Percentiles rank a stretch among this genome's conserved stretches.
Evolutionary conservation across 2,113 vertebrate species (phyloP).

Genomic region (Colaptes auratus): DNA sequence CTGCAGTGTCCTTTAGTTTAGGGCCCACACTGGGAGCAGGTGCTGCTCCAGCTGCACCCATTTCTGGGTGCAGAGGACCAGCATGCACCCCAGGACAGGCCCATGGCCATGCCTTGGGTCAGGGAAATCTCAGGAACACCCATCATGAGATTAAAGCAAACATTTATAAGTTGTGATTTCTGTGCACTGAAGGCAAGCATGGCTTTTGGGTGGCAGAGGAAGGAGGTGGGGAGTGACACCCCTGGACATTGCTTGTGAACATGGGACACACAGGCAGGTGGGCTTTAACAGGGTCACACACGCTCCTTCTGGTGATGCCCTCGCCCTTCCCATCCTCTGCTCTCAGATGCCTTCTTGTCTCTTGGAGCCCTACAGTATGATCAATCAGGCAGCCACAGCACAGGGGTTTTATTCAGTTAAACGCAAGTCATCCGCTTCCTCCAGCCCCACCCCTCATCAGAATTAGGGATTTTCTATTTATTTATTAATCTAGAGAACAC

Average conservation of each 20-base stretch:
- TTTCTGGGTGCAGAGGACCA: not conserved
- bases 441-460: not conserved
- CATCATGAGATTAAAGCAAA: not conserved
- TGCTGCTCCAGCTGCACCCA: not conserved
- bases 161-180: no score
- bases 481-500: constrained; percentile 66
- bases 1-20: not conserved
- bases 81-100: rapidly evolving
- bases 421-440: not conserved
- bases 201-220: not conserved
- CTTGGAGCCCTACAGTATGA: not conserved
- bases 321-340: not conserved
- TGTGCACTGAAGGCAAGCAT: not conserved
- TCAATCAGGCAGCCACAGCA: not conserved
- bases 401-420: constrained; percentile 16
- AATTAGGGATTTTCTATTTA: constrained; percentile 65
- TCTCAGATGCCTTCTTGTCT: not conserved
- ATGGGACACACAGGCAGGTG: not conserved
- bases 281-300: not conserved
- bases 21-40: not conserved
- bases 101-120: rapidly evolving
- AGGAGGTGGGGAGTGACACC: not conserved
- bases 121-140: not conserved
- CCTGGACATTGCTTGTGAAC: not conserved
- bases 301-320: not conserved